phyloP scores from a whole-genome alignment of 2,888 invertebrate genomes.

The Argyra leucocephala region DNA sequence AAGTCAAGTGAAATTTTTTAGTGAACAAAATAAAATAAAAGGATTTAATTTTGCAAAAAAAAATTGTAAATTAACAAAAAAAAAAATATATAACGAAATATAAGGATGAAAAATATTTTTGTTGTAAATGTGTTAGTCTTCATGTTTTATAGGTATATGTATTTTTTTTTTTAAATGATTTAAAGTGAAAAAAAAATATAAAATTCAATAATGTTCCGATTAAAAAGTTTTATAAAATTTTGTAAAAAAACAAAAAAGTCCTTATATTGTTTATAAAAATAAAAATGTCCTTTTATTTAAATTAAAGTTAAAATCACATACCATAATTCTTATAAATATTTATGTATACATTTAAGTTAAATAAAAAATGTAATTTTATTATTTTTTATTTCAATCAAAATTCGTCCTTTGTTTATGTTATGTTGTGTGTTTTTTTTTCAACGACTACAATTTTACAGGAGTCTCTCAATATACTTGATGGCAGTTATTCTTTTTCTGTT shows the following conservation, averaged over 20 bases:
- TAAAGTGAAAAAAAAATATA: not conserved
- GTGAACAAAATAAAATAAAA: no score
- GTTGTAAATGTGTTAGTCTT: no score
- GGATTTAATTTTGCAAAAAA: no score
- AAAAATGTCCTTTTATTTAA: not conserved
- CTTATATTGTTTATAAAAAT: not conserved
- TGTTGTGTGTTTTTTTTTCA: not conserved
- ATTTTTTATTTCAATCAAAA: constrained; percentile 3
- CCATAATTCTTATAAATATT: not conserved
- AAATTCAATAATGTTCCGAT: not conserved
- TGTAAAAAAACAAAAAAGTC: not conserved
- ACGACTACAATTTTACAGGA: no score
- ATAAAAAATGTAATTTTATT: not conserved
- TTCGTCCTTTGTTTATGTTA: not conserved
- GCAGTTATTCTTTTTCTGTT: no score
- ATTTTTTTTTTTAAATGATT: not conserved
- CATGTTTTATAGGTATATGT: not conserved
- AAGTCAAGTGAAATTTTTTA: no score
- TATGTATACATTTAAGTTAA: not conserved
- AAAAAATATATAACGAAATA: no score
- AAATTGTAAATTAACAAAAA: no score
- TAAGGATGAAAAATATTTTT: no score
- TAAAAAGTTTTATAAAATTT: not conserved
- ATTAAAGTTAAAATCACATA: not conserved
- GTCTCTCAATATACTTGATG: no score